These are phyloP conservation scores for Festucalex cinctus DNA, from an alignment of 2,113 vertebrate species.

Conservation along the genomic window DNA sequence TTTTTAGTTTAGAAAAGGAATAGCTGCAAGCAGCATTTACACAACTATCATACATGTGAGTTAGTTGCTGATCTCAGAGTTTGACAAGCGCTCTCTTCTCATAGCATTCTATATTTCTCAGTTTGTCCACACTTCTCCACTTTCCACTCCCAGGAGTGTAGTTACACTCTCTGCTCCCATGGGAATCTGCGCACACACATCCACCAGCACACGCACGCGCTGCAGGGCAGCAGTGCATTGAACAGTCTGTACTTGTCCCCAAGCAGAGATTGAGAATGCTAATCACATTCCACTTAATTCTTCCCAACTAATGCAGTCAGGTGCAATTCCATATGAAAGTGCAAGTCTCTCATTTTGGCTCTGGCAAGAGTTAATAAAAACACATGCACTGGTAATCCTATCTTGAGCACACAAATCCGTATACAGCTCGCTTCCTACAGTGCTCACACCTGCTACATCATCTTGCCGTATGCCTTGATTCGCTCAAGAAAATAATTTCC, in stretches of 20 bases:
- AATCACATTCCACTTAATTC: conserved; percentile 15
- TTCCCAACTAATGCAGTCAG: conserved; percentile 1
- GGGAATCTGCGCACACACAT: conserved; percentile 23
- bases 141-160: conserved; percentile 17
- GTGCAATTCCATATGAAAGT: background rate
- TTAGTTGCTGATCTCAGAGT: background rate
- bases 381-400: background rate
- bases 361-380: background rate
- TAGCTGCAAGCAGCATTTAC: background rate
- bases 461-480: background rate
- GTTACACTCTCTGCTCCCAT: conserved; percentile 24
- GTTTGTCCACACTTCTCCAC: conserved; percentile 24
- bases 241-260: conserved; percentile 27
- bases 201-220: conserved; percentile 24
- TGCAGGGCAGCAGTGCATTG: conserved; percentile 23
- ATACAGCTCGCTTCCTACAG: background rate
- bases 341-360: background rate
- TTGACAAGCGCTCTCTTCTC: conserved; percentile 7
- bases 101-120: conserved; percentile 6
- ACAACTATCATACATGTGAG: background rate
- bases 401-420: background rate
- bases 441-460: too few species aligned
- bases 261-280: conserved; percentile 38
- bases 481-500: background rate
- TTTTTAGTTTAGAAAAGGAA: background rate